A percentile compares a stretch with the other conserved stretches of the same genome.
Evolutionary conservation across 2,797 vertebrate species (phyloP).

Genomic region (Fratercula arctica): DNA sequence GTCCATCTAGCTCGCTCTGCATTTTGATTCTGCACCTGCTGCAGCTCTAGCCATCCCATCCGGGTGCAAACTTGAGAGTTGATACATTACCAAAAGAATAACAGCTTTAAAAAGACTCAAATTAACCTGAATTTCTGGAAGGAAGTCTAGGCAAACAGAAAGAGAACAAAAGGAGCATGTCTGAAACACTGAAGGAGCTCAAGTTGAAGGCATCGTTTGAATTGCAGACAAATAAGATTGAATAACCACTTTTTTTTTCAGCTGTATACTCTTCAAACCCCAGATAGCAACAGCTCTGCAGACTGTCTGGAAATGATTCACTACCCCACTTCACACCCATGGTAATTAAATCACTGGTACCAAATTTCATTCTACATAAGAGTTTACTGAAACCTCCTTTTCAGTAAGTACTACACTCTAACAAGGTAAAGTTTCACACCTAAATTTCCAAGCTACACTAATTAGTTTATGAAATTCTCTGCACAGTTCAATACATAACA

Average conservation of each 20-base stretch:
- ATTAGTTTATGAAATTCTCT: background rate
- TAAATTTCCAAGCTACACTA: background rate
- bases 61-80: background rate
- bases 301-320: conserved; percentile 29
- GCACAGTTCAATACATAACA: background rate
- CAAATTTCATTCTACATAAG: background rate
- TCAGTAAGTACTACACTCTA: background rate
- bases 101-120: background rate
- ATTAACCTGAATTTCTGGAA: conserved; percentile 11
- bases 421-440: background rate
- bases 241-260: conserved; percentile 32
- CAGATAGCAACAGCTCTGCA: conserved; percentile 19
- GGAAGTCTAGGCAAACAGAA: background rate
- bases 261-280: background rate
- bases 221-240: background rate
- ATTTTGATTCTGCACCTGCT: background rate
- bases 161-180: background rate
- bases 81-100: background rate
- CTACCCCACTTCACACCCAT: background rate
- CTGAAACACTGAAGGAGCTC: background rate
- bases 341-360: conserved; percentile 12
- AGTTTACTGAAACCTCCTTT: background rate
- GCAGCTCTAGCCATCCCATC: background rate
- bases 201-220: background rate
- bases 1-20: background rate